These are phyloP conservation scores for Cyprinus carpio DNA, from an alignment of 2,113 vertebrate species.

Conservation along the genomic window DNA sequence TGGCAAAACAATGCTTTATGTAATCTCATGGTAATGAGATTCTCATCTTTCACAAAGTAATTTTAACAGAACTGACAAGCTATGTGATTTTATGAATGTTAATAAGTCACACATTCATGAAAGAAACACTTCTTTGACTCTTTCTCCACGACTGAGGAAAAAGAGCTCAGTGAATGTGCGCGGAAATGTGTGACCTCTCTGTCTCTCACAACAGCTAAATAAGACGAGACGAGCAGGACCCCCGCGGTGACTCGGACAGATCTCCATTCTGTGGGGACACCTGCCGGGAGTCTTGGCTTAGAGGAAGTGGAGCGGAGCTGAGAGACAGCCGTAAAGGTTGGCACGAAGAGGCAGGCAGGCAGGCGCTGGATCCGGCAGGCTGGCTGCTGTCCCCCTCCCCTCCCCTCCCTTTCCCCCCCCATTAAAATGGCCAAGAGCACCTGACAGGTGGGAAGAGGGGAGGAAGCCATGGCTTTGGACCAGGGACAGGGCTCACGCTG, in stretches of 20 bases:
- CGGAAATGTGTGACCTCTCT: slow-evolving; percentile 46
- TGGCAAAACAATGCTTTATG: not conserved
- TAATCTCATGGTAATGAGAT: slow-evolving; percentile 27
- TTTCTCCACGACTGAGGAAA: not conserved
- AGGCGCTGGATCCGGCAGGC: slow-evolving; percentile 62
- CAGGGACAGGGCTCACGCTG: slow-evolving; percentile 60
- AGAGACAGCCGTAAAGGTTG: slow-evolving; percentile 67
- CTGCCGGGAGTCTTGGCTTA: slow-evolving; percentile 71
- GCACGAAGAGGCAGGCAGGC: slow-evolving; percentile 58
- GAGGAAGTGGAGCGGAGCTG: slow-evolving; percentile 60
- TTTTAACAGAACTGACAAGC: not conserved
- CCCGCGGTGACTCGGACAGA: slow-evolving; percentile 50
- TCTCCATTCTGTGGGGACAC: slow-evolving; percentile 65
- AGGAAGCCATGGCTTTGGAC: slow-evolving; percentile 61
- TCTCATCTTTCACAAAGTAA: slow-evolving; percentile 10
- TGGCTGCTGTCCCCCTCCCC: slow-evolving; percentile 29
- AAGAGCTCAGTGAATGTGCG: not conserved
- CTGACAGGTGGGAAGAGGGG: slow-evolving; percentile 71
- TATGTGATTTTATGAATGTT: slow-evolving; percentile 18
- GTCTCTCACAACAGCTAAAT: slow-evolving; percentile 8
- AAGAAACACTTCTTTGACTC: not conserved
- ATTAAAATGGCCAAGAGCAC: slow-evolving; percentile 67
- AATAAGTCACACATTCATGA: slow-evolving; percentile 8
- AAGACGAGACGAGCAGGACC: slow-evolving; percentile 44
- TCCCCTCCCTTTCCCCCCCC: slow-evolving; percentile 36